A percentile compares a stretch with the other conserved stretches of the same genome.
These are phyloP conservation scores for Ciona savignyi DNA, from an alignment of 23 tunicate species.

Conservation along the genomic window DNA sequence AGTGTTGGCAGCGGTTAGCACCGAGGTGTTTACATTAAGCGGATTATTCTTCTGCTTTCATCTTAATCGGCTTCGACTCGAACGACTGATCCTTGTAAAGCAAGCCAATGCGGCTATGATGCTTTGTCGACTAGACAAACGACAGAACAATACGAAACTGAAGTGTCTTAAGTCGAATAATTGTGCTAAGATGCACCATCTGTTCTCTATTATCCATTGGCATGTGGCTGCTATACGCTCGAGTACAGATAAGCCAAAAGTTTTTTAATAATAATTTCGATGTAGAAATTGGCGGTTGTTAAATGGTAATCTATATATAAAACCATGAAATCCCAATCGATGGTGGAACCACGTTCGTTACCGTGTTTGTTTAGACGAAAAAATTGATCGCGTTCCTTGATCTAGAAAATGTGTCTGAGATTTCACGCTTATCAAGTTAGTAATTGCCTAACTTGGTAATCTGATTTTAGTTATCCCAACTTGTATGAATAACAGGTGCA, in stretches of 20 bases:
- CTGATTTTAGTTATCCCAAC: no score
- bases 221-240: no score
- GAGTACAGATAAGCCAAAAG: no score
- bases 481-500: no score
- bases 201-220: no score
- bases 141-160: not conserved
- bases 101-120: not conserved
- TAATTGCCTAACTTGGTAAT: no score
- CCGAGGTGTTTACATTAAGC: not conserved
- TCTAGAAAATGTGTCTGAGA: not conserved
- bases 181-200: not conserved
- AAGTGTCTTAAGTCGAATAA: not conserved
- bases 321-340: not conserved
- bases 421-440: not conserved
- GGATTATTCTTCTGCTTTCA: not conserved
- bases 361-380: not conserved
- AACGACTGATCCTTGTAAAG: no score
- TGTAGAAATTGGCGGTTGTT: no score
- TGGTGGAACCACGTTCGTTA: not conserved
- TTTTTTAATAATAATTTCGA: no score
- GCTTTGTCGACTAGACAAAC: not conserved
- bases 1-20: not conserved
- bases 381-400: not conserved
- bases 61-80: not conserved
- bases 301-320: not conserved